Evolutionary conservation across 2,888 invertebrate species (phyloP).

Genomic region (Agonopterix arenella): DNA sequence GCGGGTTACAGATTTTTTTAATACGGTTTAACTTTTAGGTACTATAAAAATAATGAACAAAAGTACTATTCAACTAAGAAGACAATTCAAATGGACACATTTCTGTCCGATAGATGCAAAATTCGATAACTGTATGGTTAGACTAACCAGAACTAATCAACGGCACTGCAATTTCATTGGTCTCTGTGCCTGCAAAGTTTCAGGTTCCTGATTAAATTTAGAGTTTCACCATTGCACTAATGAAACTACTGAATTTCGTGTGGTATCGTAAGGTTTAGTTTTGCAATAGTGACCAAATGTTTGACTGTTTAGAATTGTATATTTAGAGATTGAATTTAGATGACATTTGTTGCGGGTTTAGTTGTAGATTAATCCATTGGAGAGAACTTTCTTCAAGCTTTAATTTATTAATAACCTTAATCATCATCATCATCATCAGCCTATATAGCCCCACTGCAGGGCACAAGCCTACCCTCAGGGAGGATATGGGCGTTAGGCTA

Average conservation of each 20-base stretch:
- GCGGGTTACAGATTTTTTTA: no score
- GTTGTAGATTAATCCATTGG: no score
- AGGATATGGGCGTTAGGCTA: no score
- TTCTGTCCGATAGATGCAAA: conserved; percentile 25
- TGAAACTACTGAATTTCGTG: conserved; percentile 12
- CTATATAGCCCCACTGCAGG: no score
- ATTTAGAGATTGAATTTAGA: no score
- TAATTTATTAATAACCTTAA: no score
- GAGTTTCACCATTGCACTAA: conserved; percentile 36
- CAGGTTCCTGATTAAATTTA: conserved; percentile 55
- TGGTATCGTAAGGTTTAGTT: conserved; percentile 13
- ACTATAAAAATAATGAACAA: neutral
- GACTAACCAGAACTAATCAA: conserved; percentile 61
- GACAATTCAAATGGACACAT: conserved; percentile 3
- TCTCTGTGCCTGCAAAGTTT: conserved; percentile 31
- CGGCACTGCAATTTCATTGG: conserved; percentile 29
- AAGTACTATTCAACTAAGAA: neutral
- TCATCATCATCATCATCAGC: no score
- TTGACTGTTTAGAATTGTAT: neutral
- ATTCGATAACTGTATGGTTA: conserved; percentile 43
- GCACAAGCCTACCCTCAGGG: no score
- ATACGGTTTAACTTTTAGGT: no score
- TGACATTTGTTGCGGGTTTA: no score
- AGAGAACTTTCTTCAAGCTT: no score
- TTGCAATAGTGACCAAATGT: neutral